Base-by-base conservation (phyloP, 1,140 invertebrate genomes). In the Tetragonula clypearis region DNA sequence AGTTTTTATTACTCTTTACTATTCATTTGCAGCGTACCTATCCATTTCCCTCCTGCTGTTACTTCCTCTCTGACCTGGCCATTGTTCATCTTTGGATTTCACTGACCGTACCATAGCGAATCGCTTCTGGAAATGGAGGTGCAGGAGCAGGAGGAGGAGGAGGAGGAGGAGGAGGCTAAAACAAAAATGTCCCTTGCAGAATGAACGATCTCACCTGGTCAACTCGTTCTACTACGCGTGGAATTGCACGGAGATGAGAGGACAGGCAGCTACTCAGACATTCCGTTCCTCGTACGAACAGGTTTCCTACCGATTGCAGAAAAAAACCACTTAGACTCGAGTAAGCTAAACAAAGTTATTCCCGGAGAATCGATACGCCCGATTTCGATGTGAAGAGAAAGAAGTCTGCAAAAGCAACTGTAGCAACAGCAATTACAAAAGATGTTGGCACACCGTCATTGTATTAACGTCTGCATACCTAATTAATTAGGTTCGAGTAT, bases 281-380 rank as follows among this genome's bases (percentile, higher is more conserved):
- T 89, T 89, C 88, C 88, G 87, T 83, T 89, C 69, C 84, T 89
- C 76, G 84, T 88, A 85, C 88, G 88, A 89, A 89, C 88, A 89
- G 88, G 88, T 89, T 89, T 86, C 84, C 87, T 85, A 83, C 84
- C 87, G 87, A 88, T 88, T 88, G 88, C 84, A 88, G 77, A 86
- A 89, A 88, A 88, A 88, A 83, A 87, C 17, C 79, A 81, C 83
- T 35, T 41, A 56, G 60, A 79, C 26, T 21, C 35, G 77, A 72
- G 41, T 82, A 79, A 86, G 84, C 79, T 88, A 88, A 89, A 89
- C 87, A 89, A 82, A 89, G 87, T 88, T 88, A 88, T 89, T 89
- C 77, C 62, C 84, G 84, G 72, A 72, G 79, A 73, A 84, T 88
- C 87, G 87, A 86, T 86, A 74, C 60, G 35, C 19, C n/a, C 26